A percentile compares a stretch with the other conserved stretches of the same genome.
These are phyloP conservation scores for Pavo muticus DNA, from an alignment of 2,113 vertebrate genomes.

Conservation along the genomic window DNA sequence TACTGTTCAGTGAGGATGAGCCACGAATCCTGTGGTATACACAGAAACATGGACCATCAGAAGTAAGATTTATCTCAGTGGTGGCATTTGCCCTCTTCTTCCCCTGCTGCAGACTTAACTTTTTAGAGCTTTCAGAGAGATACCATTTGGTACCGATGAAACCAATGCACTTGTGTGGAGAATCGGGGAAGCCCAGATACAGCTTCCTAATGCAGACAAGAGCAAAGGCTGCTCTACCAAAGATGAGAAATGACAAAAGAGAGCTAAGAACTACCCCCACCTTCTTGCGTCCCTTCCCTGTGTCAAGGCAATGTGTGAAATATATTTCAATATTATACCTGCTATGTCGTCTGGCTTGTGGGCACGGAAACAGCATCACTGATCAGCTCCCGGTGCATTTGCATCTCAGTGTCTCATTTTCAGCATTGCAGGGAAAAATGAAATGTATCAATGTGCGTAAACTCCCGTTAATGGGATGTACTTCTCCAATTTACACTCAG, in stretches of 20 bases:
- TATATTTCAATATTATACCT: not conserved
- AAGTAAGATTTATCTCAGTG: not conserved
- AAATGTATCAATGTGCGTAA: conserved; percentile 22
- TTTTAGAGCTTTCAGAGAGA: not conserved
- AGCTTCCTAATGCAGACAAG: fast-evolving
- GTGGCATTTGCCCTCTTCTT: conserved; percentile 32
- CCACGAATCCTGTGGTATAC: not conserved
- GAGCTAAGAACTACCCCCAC: not conserved
- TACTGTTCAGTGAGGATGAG: not conserved
- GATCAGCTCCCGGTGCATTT: not conserved
- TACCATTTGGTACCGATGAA: not conserved
- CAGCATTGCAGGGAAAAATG: conserved; percentile 3
- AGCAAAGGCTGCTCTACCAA: not conserved
- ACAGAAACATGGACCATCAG: fast-evolving
- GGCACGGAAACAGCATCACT: not conserved
- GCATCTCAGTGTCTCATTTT: conserved; percentile 29
- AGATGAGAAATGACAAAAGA: not conserved
- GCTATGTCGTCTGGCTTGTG: not conserved
- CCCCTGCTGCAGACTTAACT: not conserved
- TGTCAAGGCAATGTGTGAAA: not conserved
- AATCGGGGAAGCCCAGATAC: not conserved
- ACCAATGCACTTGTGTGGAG: not conserved
- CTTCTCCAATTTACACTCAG: conserved; percentile 44
- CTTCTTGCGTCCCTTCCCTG: not conserved
- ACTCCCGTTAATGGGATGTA: conserved; percentile 27